Evolutionary conservation across 2,797 vertebrate species (phyloP), one percentile per base, ranked within the genome.

Genomic region (Paramormyrops hopkinsi): DNA sequence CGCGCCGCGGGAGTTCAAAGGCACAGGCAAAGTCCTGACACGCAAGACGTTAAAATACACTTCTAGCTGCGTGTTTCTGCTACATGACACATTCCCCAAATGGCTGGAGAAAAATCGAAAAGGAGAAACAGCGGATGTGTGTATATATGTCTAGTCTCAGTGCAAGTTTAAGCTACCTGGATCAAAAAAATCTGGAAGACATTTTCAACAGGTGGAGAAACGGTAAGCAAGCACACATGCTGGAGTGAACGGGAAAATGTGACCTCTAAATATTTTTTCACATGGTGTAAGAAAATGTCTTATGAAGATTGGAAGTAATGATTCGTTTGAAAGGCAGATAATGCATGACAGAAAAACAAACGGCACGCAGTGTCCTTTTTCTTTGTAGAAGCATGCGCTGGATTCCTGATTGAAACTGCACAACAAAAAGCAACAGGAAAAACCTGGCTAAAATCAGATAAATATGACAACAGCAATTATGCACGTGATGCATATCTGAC

Each of bases 1-100:
- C 96, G 97, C 98, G 97, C 98, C 97, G 97, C 98, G 97, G 98
- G 98, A 97, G 97, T 98, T 98, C 97, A 98, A 98, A 98, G 97
- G 97, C 97, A 96, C 97, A 97, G 95, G 97, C 96, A 97, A 97
- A 97, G 96, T 96, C 96, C 96, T 97, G 97, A 97, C 97, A 97
- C 96, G 96, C 96, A 95, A 98, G 96, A 96, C 97, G 98, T 97
- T 97, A 97, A 97, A 98, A 98, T 97, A 97, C 97, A 96, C 95
- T 96, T 97, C 97, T 96, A 96, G 96, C 96, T 97, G 96, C 96
- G 95, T 96, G 95, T 96, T 97, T 97, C 96, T 96, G 94, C 96
- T 95, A 94, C 59, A 37, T 50, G 95, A 95, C 95, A 95, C 96
- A 94, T 96, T 96, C 95, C 95, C 96, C 95, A 97, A 97, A 95